These are phyloP conservation scores for Copsychus sechellarum DNA, from an alignment of 2,113 vertebrate genomes.

Conservation along the genomic window DNA sequence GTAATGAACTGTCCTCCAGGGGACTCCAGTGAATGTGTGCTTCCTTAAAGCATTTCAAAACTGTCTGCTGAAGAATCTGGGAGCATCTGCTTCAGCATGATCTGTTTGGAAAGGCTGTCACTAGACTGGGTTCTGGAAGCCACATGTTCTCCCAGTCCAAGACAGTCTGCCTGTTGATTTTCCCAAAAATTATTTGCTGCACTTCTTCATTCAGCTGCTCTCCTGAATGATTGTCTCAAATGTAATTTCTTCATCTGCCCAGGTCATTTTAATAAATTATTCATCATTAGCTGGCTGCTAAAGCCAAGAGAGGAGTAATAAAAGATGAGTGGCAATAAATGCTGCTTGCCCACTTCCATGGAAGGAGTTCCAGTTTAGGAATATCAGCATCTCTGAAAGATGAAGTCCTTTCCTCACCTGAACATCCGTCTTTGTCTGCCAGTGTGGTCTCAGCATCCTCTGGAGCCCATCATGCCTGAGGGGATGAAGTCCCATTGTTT, in stretches of 20 bases:
- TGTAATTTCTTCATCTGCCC: background rate
- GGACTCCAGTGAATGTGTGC: background rate
- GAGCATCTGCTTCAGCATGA: background rate
- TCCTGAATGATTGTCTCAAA: background rate
- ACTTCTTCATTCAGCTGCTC: background rate
- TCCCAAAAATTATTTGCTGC: background rate
- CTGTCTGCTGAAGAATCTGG: background rate
- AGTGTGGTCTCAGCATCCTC: background rate
- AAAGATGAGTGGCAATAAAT: slow-evolving; percentile 5
- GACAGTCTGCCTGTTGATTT: background rate
- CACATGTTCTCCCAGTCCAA: background rate
- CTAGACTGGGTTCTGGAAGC: background rate
- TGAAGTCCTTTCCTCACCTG: background rate
- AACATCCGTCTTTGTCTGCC: background rate
- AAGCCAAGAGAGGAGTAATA: background rate
- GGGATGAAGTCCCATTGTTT: background rate
- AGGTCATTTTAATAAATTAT: background rate
- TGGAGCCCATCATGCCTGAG: background rate
- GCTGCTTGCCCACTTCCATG: background rate
- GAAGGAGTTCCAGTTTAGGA: background rate
- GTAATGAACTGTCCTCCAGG: background rate
- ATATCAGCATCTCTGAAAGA: background rate
- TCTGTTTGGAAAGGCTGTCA: background rate
- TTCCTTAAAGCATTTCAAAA: background rate
- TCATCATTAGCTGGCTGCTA: background rate